These are phyloP conservation scores for Terrapene triunguis DNA, from an alignment of 2,113 vertebrate genomes.

Conservation along the genomic window DNA sequence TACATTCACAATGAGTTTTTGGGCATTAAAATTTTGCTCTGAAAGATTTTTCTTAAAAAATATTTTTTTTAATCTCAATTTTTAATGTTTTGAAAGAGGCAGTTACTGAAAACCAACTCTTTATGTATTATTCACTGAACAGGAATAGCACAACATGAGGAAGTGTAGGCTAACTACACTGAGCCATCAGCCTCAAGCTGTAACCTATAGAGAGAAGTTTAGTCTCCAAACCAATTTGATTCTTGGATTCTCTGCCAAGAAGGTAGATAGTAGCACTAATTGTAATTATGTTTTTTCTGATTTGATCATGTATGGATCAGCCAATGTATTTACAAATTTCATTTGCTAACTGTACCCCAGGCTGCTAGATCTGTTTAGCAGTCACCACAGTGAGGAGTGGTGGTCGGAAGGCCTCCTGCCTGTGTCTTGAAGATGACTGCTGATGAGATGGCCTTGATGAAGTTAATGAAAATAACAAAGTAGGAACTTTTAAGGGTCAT, in stretches of 20 bases:
- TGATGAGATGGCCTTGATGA: conserved; percentile 60
- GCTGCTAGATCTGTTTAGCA: conserved; percentile 53
- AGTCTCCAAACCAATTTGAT: conserved; percentile 41
- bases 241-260: conserved; percentile 20
- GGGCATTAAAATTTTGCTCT: not conserved
- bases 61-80: not conserved
- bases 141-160: not conserved
- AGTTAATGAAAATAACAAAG: conserved; percentile 68
- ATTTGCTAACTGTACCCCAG: conserved; percentile 55
- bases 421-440: not conserved
- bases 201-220: conserved; percentile 39
- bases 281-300: conserved; percentile 17
- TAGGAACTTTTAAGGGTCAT: conserved; percentile 58
- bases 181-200: not conserved
- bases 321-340: conserved; percentile 52
- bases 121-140: not conserved
- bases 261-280: conserved; percentile 52
- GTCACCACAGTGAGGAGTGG: conserved; percentile 15
- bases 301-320: conserved; percentile 44
- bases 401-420: not conserved
- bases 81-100: not conserved
- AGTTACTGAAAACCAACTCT: not conserved
- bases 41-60: not conserved
- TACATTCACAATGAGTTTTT: not conserved
- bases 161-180: not conserved